phyloP scores from a whole-genome alignment of 2,888 invertebrate species.

The Liopterus haemorrhoidalis region DNA sequence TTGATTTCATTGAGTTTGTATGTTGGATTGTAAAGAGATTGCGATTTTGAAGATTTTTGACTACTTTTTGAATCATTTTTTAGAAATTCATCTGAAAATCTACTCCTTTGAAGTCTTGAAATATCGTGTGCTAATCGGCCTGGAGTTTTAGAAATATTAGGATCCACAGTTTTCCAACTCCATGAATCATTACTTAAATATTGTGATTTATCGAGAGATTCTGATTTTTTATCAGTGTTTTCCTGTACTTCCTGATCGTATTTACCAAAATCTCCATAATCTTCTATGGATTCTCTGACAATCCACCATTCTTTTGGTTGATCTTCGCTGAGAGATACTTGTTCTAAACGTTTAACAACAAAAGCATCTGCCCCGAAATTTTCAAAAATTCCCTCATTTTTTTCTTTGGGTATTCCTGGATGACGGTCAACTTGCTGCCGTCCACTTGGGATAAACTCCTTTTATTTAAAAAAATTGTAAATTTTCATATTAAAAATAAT shows the following conservation, averaged over 20 bases:
- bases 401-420: conserved; percentile 60
- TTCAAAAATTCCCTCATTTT: conserved; percentile 10
- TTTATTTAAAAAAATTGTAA: conserved; percentile 28
- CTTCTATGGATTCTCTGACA: conserved; percentile 54
- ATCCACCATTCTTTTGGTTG: conserved; percentile 51
- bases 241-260: no score
- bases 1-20: conserved; percentile 21
- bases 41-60: conserved; percentile 25
- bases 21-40: conserved; percentile 40
- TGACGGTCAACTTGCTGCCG: conserved; percentile 72
- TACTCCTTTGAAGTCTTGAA: conserved; percentile 19
- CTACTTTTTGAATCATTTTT: conserved; percentile 19
- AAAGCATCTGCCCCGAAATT: conserved; percentile 50
- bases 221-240: conserved; percentile 11
- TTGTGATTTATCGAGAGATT: conserved; percentile 18
- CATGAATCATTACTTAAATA: conserved; percentile 34
- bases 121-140: conserved; percentile 31
- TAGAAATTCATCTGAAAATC: conserved; percentile 16
- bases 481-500: conserved; percentile 29
- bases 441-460: conserved; percentile 87
- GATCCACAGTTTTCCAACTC: conserved; percentile 37
- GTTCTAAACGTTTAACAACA: conserved; percentile 65
- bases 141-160: conserved; percentile 33
- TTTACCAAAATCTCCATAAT: conserved; percentile 44
- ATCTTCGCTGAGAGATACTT: conserved; percentile 66